A percentile compares a stretch with the other conserved stretches of the same genome.
Evolutionary conservation across 2,113 vertebrate species (phyloP).

Genomic region (Corythoichthys haematopterus): DNA sequence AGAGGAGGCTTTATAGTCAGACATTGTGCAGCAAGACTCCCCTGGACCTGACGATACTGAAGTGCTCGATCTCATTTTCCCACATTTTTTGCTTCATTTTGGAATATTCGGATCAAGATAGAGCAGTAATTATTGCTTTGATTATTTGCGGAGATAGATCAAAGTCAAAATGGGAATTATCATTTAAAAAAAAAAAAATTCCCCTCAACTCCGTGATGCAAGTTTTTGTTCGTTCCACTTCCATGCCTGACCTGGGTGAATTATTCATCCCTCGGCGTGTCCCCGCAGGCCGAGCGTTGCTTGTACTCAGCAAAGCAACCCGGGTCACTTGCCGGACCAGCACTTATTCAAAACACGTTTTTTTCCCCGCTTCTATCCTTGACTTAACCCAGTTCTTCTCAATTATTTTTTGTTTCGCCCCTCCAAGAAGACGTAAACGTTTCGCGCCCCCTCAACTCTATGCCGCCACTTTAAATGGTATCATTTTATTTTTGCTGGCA

Average conservation of each 20-base stretch:
- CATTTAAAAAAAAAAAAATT: too few relatives aligned
- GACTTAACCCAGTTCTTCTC: too few relatives aligned
- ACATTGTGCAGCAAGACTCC: conserved; percentile 50
- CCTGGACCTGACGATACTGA: conserved; percentile 6
- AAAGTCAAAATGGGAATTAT: too few relatives aligned
- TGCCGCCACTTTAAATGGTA: too few relatives aligned
- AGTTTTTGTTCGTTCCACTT: conserved; percentile 40
- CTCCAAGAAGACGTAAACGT: too few relatives aligned
- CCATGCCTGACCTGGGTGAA: conserved; percentile 51
- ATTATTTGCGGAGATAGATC: too few relatives aligned
- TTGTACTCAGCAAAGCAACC: conserved; percentile 39
- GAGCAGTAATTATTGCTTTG: neutral
- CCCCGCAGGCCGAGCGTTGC: conserved; percentile 38
- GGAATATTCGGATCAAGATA: neutral
- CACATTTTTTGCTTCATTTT: neutral
- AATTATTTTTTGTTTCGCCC: too few relatives aligned
- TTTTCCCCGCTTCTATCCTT: neutral
- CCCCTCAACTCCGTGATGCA: conserved; percentile 25
- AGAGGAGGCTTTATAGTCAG: conserved; percentile 26
- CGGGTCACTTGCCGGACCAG: conserved; percentile 40
- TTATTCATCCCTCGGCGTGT: conserved; percentile 59
- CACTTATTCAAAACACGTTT: conserved; percentile 21
- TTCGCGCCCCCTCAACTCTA: too few relatives aligned
- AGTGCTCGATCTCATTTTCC: conserved; percentile 7
- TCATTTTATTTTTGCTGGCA: too few relatives aligned